phyloP scores from a whole-genome alignment of 2,113 vertebrate species.

The Pycnonotus jocosus region DNA sequence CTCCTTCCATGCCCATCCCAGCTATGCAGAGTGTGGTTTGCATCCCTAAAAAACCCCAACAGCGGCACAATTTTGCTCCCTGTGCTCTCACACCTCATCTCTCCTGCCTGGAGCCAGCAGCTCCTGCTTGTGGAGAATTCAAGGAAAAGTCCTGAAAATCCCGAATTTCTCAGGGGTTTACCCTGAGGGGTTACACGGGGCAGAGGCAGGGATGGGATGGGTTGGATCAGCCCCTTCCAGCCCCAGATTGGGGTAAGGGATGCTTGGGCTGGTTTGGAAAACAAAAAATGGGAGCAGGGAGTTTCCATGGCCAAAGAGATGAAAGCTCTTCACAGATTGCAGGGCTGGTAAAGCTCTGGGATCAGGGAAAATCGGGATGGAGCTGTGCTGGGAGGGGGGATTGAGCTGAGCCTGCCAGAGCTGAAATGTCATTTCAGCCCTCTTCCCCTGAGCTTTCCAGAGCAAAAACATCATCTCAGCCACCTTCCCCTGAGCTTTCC shows the following conservation, averaged over 20 bases:
- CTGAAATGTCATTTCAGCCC: not conserved
- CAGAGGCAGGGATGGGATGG: accelerated
- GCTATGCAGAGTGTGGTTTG: not conserved
- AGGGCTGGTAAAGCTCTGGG: not conserved
- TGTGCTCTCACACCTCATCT: not conserved
- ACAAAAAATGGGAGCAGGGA: not conserved
- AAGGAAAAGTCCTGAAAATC: not conserved
- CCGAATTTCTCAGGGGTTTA: not conserved
- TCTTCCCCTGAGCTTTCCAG: not conserved
- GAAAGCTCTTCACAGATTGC: not conserved
- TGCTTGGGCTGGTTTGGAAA: not conserved
- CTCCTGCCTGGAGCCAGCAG: not conserved
- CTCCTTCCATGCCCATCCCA: too few relatives aligned
- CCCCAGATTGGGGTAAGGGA: accelerated
- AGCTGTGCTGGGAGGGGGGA: accelerated
- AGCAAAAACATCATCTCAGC: not conserved
- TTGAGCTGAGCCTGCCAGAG: accelerated
- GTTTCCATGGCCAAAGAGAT: not conserved
- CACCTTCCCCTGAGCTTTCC: accelerated
- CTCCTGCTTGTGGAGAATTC: not conserved
- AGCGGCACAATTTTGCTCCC: slow-evolving; percentile 11
- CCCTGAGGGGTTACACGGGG: not conserved
- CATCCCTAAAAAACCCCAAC: not conserved
- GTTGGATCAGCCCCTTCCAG: not conserved
- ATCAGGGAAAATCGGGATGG: not conserved